Base-by-base conservation (phyloP, 2,113 vertebrate species). In the Crotalus tigris region DNA sequence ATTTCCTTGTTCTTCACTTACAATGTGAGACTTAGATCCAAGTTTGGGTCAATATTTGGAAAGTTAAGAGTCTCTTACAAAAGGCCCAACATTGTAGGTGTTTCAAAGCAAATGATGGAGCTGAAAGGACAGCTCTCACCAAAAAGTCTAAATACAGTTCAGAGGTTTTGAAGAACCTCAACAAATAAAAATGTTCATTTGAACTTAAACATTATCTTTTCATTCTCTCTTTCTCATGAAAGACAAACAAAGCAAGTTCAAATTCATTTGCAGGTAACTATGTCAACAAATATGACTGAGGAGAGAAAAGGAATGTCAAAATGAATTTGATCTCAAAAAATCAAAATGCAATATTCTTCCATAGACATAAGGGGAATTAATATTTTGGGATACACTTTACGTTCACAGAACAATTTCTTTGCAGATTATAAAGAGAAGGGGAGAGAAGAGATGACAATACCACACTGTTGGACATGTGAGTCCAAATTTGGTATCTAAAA, bases 391-490 rank as follows among this genome's bases (percentile, higher is more conserved):
- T 39, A 44, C 1, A 33, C 33, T 21, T 81, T 44, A 81, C 33
- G 44, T 81, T 9, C 1, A 2, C 75, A 21, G 3, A 81, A 2
- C 87, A 88, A 55, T 88, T 57, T n/a, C 7, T 88, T 88, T 55
- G 29, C 19, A 33, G 19, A 19, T 39, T 39, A 29, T 33, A 29
- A 17, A 57, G 15, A 55, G 29, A 39, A 29, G 87, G 93, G 93
- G 93, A 94, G 54, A 95, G 93, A 51, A 89, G 53, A 95, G 95
- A 94, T 95, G 87, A 92, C 91, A 93, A 92, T 95, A 93, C 3
- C 61, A 90, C 24, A 19, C 17, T 17, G 89, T 92, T 55, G 87
- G 93, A 93, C 91, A 91, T 92, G 49, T 89, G n/a, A 95, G 95
- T 91, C 2, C 6, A 96, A 0, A 0, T 91, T 92, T 94, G 49